Base-by-base conservation (phyloP, 30 jellyfish, hydroid and myxozoan genomes). In the Morbakka virulenta region DNA sequence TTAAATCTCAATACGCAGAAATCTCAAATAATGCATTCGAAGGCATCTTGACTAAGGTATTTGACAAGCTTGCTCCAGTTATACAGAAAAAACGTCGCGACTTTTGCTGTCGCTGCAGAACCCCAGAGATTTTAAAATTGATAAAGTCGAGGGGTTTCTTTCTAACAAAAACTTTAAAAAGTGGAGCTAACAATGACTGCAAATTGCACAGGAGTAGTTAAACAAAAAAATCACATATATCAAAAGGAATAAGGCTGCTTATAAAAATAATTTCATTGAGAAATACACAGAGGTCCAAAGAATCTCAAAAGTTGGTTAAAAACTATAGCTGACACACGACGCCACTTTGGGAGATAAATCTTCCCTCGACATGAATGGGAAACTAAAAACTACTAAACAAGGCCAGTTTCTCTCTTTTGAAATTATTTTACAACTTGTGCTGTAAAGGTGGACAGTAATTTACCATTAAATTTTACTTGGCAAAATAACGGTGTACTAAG, bases 41-140 rank as follows among this genome's bases (percentile, higher is more conserved):
- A 75, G 23, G 79, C 33, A 75, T 52, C 6, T 25, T 75, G 79
- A 31, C 76, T 70, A 41, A 70, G 82, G 82, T 70, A 4, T 70
- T 70, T 32, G 41, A 70, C 32, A 61, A 52, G 33, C 77, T 49
- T 76, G 80, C 87, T 52, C 80, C 80, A 57, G 64, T 74, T 49
- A 52, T 76, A 11, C 76, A 74, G 85, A 36, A 74, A 74, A 70
- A 74, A 20, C 68, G 61, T 62, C 80, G 87, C 52, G 77, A 70
- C 80, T 52, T 74, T 76, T 62, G 31, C 31, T 74, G 85, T 52
- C 80, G 79, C 80, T 77, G 88, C 80, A 34, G 81, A 62, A 47
- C 88, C 30, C 81, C 72, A 77, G 81, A 41, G 57, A 41, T 73
- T 61, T n/a, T 73, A 50, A 49, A 73, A 73, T 52, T 73, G 77